Percentiles rank a stretch among this genome's conserved stretches.
Conservation (phyloP, 2,113 vertebrate genomes). For the Hippopotamus amphibius region DNA sequence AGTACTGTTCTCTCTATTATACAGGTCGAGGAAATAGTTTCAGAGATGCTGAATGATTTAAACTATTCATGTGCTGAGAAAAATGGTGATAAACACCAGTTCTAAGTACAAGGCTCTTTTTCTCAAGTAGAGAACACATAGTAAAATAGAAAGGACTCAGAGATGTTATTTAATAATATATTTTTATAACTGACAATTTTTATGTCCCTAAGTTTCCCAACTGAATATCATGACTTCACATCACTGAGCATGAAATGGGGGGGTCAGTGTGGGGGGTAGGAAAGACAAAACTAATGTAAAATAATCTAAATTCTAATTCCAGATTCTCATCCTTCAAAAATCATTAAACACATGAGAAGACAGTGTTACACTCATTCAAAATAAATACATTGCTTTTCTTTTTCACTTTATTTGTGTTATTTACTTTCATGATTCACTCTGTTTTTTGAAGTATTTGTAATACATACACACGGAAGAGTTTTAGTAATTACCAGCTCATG, state of each 20-base stretch:
- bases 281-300: background rate
- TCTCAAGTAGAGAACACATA: background rate
- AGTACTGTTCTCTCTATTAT: background rate
- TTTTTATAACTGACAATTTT: background rate
- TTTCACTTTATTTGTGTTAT: background rate
- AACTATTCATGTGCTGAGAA: background rate
- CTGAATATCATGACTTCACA: background rate
- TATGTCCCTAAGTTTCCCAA: background rate
- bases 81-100: background rate
- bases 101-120: background rate
- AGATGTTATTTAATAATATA: background rate
- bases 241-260: background rate
- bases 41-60: background rate
- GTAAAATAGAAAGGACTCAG: background rate
- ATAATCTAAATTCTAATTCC: background rate
- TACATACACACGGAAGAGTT: background rate
- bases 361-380: background rate
- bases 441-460: background rate
- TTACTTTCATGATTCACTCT: background rate
- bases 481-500: background rate
- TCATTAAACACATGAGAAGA: background rate
- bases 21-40: background rate
- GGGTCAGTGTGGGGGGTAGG: background rate
- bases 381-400: background rate
- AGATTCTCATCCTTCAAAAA: background rate